Base-by-base conservation (phyloP, 2,113 vertebrate species). In the Desmodus rotundus region DNA sequence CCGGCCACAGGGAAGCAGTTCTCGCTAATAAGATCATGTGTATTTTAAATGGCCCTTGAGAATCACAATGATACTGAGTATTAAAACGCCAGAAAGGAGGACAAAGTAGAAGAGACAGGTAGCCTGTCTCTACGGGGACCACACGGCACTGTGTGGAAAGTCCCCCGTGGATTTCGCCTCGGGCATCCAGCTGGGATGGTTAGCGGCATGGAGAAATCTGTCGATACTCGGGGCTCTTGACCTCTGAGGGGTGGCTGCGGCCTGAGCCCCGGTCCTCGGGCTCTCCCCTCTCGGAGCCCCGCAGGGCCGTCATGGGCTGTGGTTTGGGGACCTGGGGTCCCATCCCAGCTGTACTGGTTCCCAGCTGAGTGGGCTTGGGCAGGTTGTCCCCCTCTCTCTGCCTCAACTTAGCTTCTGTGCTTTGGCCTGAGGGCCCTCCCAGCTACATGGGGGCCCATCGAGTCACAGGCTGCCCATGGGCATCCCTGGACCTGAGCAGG, bases 1-100 rank as follows among this genome's bases (percentile, higher is more conserved):
- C 31, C 67, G 89, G 74, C 87, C 58, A 63, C 26, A 24, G 67
- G 67, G 58, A 95, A 67, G 41, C 24, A 3, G 24, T 73, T 82
- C 52, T 88, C 19, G 22, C 67, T 81, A 82, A 85, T 81, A 74
- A 82, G 77, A 82, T 68, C 36, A 50, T 20, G 72, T 33, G 45
- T 83, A 31, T 89, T 91, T 93, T 61, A 85, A 94, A 76, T 28
- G 50, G 38, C 67, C 70, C 19, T 80, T 81, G 89, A 91, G 67
- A 56, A 65, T 50, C 43, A 13, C 77, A 85, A 16, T 76, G 68
- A 67, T 52, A 43, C 74, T 38, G 31, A 36, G 43, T 72, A 81
- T n/a, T 41, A 85, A 77, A 76, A 92, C 4, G n/a, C 20, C 67
- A 91, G 77, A 85, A 93, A 93, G 50, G 67, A 80, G 47, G 50